A percentile compares a stretch with the other conserved stretches of the same genome.
These are phyloP conservation scores for Dermolepida albohirtum DNA, from an alignment of 2,888 invertebrate species.

Conservation along the genomic window DNA sequence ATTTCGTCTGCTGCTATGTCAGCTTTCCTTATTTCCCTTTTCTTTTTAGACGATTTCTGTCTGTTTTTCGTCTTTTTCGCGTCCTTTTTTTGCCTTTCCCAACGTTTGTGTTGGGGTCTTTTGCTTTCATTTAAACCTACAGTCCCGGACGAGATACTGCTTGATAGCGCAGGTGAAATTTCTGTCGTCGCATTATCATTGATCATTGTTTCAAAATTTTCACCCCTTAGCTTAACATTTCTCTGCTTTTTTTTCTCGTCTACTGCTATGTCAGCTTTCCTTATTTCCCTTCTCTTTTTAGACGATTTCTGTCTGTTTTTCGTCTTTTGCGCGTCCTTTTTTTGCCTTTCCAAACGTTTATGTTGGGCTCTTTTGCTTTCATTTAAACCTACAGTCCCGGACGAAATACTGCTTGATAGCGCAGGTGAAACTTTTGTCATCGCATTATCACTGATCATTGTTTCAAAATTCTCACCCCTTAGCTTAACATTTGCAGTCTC, in stretches of 20 bases:
- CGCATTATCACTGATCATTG: too few species aligned
- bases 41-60: conserved; percentile 4
- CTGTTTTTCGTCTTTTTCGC: conserved; percentile 1
- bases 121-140: too few species aligned
- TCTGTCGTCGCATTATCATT: too few species aligned
- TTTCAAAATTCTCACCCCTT: too few species aligned
- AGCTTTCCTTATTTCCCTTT: not conserved
- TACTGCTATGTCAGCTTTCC: not conserved
- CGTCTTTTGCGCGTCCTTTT: conserved; percentile 1
- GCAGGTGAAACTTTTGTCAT: too few species aligned
- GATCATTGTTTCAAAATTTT: too few species aligned
- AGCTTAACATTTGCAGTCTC: too few species aligned
- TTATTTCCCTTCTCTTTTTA: not conserved
- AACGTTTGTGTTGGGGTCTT: not conserved
- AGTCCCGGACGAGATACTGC: too few species aligned
- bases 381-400: too few species aligned
- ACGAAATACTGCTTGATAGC: too few species aligned
- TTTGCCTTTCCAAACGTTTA: not conserved
- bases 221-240: too few species aligned
- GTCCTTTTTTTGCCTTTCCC: not conserved
- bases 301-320: conserved; percentile 8
- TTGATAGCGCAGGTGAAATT: too few species aligned
- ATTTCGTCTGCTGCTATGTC: not conserved
- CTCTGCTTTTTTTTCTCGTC: conserved; percentile 3
- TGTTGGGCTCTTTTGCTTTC: not conserved